These are phyloP conservation scores for Orchestia grillus DNA, from an alignment of 1,140 invertebrate species.

Conservation along the genomic window DNA sequence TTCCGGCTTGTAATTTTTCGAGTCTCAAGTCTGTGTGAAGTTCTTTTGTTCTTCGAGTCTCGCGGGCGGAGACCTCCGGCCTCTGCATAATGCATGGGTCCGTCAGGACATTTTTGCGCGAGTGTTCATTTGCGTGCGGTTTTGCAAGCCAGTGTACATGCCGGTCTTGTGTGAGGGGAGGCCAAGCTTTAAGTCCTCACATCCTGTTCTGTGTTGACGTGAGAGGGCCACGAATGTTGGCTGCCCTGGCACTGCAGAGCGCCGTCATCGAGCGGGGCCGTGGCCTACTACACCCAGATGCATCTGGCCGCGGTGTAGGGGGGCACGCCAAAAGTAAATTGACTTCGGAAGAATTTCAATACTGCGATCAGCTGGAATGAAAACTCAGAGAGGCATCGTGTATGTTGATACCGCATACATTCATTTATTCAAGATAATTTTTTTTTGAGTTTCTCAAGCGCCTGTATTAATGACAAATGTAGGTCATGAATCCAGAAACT, in stretches of 20 bases:
- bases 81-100: neutral
- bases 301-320: neutral
- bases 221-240: neutral
- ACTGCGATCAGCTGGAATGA: neutral
- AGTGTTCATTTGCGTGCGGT: neutral
- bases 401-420: neutral
- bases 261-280: neutral
- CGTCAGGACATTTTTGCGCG: neutral
- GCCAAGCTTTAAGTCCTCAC: neutral
- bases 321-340: neutral
- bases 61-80: neutral
- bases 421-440: neutral
- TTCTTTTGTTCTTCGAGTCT: slow-evolving; percentile 1
- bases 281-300: neutral
- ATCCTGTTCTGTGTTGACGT: slow-evolving; percentile 7
- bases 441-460: neutral
- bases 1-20: neutral
- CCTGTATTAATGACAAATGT: neutral
- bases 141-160: neutral
- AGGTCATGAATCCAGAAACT: neutral
- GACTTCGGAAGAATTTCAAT: neutral
- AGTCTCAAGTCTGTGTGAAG: neutral
- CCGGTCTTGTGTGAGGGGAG: neutral
- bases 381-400: neutral
- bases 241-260: neutral